These are phyloP conservation scores for Antigone vipio DNA, from an alignment of 2,113 vertebrate genomes.

Conservation along the genomic window DNA sequence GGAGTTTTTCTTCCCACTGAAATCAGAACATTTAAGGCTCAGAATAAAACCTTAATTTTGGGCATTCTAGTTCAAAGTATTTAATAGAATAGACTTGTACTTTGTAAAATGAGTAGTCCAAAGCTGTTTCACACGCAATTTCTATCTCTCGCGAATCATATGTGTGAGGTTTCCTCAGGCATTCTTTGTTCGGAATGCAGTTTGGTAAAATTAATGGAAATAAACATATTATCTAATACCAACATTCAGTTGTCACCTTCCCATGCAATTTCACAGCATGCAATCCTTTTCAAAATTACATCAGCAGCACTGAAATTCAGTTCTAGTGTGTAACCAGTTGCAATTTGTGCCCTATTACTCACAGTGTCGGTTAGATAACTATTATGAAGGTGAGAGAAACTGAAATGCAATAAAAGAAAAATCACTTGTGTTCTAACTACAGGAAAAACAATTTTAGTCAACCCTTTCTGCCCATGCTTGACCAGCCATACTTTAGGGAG, in stretches of 20 bases:
- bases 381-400: neutral
- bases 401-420: neutral
- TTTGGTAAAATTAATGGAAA: neutral
- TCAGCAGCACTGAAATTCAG: neutral
- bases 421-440: neutral
- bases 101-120: neutral
- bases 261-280: neutral
- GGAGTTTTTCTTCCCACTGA: neutral
- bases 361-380: neutral
- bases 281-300: neutral
- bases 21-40: neutral
- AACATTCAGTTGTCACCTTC: neutral
- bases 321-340: neutral
- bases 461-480: neutral
- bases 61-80: neutral
- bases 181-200: neutral
- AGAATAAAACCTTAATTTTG: neutral
- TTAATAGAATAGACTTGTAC: neutral
- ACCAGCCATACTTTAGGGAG: neutral
- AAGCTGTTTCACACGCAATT: neutral
- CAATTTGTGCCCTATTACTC: neutral
- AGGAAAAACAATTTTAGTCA: neutral
- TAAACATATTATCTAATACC: neutral
- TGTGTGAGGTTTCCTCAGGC: neutral
- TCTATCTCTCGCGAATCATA: neutral